Evolutionary conservation across 2,797 vertebrate genomes (phyloP), one percentile per base, ranked within the genome.

Genomic region (Eospalax fontanierii): DNA sequence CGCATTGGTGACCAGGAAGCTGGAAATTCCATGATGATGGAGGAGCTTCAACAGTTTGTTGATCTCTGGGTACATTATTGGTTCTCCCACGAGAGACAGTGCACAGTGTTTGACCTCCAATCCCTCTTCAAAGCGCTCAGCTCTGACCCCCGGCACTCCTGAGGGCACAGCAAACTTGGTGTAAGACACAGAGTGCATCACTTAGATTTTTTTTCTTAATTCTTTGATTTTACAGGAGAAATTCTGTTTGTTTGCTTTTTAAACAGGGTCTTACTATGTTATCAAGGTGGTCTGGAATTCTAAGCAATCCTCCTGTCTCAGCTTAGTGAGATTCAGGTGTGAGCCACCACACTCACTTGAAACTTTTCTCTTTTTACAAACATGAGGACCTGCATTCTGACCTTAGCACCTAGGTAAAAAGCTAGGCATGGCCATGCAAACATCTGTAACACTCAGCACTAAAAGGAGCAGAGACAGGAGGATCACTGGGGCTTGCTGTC

Each of bases 31-130:
- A 0, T 93, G 98, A 33, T 98, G 97, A 95, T 99, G 99, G 63
- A 99, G 99, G 12, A 99, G 99, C 93, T 97, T 98, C 73, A 99
- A 93, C 3, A 99, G 99, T 22, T 93, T 50, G 96, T 99, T 99
- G 98, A 99, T 99, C 97, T 99, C 98, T 0, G 99, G 99, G 97
- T 99, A 99, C 99, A 99, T 99, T 97, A 99, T 99, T 8, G 99
- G 99, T 93, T 99, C 99, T 0, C 99, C 99, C 94, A 99, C 99
- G 93, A 99, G 98, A 3, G 99, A 99, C 71, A 99, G 98, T 0
- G 99, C 99, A 0, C 99, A 99, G 98, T 99, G 99, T 93, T 99
- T 99, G 4, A 98, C 98, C 0, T 82, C 91, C 98, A 99, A 97
- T 0, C 99, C 99, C 87, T 99, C 99, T 71, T 99, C 98, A 11